These are phyloP conservation scores for Plectrocnemia conspersa DNA, from an alignment of 1,140 invertebrate genomes.

Conservation along the genomic window DNA sequence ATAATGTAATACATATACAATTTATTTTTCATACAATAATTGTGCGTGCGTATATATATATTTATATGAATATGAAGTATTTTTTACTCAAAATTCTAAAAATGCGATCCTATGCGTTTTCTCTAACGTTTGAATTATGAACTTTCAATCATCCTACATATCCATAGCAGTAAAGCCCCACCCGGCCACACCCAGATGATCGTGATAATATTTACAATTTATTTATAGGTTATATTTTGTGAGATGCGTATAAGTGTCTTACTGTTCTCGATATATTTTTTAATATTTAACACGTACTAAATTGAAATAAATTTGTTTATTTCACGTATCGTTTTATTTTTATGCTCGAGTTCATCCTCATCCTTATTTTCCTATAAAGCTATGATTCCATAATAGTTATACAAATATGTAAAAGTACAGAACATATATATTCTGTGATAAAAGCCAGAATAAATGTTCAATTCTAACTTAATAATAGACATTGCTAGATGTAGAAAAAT, in stretches of 20 bases:
- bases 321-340: slow-evolving; percentile 19
- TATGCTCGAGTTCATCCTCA: slow-evolving; percentile 3
- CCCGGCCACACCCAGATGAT: not conserved
- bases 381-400: too few species aligned
- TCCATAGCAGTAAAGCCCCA: not conserved
- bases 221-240: slow-evolving; percentile 29
- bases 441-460: not conserved
- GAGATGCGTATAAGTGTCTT: slow-evolving; percentile 24
- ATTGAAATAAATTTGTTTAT: slow-evolving; percentile 29
- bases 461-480: slow-evolving; percentile 35
- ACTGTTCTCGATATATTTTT: slow-evolving; percentile 35
- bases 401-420: too few species aligned
- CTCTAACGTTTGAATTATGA: not conserved
- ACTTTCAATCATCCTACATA: slow-evolving; percentile 7
- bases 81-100: not conserved
- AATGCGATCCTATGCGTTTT: slow-evolving; percentile 5
- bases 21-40: too few species aligned
- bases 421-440: too few species aligned
- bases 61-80: slow-evolving; percentile 12
- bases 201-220: slow-evolving; percentile 14
- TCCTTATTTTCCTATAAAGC: too few species aligned
- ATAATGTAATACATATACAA: too few species aligned
- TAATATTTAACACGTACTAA: slow-evolving; percentile 35
- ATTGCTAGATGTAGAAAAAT: too few species aligned
- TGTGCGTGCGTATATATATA: not conserved